These are phyloP conservation scores for Bradynema listronoti DNA, from an alignment of 1,140 invertebrate species.

Conservation along the genomic window DNA sequence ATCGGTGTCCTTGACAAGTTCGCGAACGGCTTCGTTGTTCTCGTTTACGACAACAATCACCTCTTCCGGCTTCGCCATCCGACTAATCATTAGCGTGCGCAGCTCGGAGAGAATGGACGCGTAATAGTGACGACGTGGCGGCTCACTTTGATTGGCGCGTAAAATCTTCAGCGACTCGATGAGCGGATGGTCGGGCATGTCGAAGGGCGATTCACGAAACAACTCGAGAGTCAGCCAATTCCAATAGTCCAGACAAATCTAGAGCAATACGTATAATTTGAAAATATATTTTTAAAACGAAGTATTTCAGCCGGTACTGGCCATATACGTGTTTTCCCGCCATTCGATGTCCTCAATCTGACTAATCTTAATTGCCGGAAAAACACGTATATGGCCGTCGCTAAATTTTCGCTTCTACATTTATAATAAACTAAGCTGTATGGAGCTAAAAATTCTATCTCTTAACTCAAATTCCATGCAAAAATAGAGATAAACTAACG, in stretches of 20 bases:
- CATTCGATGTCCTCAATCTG: constrained; percentile 98
- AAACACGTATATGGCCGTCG: constrained; percentile 10
- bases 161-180: constrained; percentile 28
- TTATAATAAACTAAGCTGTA: no score
- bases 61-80: constrained; percentile 99
- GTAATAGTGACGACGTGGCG: constrained; percentile 68
- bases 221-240: constrained; percentile 82
- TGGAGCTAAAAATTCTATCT: no score
- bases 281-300: no score
- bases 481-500: no score
- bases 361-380: constrained; percentile 87
- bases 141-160: constrained; percentile 35
- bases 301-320: no score
- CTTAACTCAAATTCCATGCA: no score
- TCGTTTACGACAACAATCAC: constrained; percentile 99
- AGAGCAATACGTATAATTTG: no score
- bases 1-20: constrained; percentile 99
- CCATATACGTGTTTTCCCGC: no score
- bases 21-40: constrained; percentile 96
- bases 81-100: constrained; percentile 94
- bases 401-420: no score
- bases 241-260: constrained; percentile 90
- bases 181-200: constrained; percentile 63
- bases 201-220: constrained; percentile 67
- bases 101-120: constrained; percentile 75